Percentiles rank a stretch among this genome's conserved stretches.
Evolutionary conservation across 2,888 invertebrate species (phyloP).

Genomic region (Dimorphilus gyrociliatus): DNA sequence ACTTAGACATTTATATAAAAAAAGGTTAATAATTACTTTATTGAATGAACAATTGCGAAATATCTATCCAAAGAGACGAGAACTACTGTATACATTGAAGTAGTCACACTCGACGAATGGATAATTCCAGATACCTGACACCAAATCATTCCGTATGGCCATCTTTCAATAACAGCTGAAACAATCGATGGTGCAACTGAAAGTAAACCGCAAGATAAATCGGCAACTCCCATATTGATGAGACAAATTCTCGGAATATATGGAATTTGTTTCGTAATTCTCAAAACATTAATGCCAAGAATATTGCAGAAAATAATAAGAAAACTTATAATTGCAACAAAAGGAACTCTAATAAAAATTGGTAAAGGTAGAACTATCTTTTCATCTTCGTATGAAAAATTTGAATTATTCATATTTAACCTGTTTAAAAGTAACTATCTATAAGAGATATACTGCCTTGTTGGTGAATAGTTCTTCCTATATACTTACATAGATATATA

Average conservation of each 20-base stretch:
- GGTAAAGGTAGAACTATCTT: too few relatives aligned
- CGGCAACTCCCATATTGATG: slow-evolving; percentile 13
- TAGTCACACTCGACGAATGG: slow-evolving; percentile 13
- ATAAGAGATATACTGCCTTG: too few relatives aligned
- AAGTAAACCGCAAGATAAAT: slow-evolving; percentile 12
- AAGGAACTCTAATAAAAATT: too few relatives aligned
- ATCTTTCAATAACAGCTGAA: slow-evolving; percentile 9
- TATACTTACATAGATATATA: too few relatives aligned
- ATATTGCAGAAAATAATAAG: too few relatives aligned
- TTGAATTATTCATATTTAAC: too few relatives aligned
- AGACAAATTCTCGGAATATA: slow-evolving; percentile 12
- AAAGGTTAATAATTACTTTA: too few relatives aligned
- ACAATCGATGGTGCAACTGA: slow-evolving; percentile 11
- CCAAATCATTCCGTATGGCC: slow-evolving; percentile 14
- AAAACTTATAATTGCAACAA: too few relatives aligned
- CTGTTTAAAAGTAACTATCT: too few relatives aligned
- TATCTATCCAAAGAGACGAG: slow-evolving; percentile 15
- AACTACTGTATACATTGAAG: slow-evolving; percentile 15
- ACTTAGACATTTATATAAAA: too few relatives aligned
- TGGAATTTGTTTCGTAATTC: slow-evolving; percentile 11
- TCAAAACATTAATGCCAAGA: slow-evolving; percentile 8
- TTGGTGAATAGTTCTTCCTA: too few relatives aligned
- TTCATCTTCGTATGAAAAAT: too few relatives aligned
- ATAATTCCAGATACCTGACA: slow-evolving; percentile 14
- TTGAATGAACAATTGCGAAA: slow-evolving; percentile 12